Evolutionary conservation across 53 echinoderm and acorn worm species (phyloP), one percentile per base, ranked within the genome.

Genomic region (Apostichopus leukothele): DNA sequence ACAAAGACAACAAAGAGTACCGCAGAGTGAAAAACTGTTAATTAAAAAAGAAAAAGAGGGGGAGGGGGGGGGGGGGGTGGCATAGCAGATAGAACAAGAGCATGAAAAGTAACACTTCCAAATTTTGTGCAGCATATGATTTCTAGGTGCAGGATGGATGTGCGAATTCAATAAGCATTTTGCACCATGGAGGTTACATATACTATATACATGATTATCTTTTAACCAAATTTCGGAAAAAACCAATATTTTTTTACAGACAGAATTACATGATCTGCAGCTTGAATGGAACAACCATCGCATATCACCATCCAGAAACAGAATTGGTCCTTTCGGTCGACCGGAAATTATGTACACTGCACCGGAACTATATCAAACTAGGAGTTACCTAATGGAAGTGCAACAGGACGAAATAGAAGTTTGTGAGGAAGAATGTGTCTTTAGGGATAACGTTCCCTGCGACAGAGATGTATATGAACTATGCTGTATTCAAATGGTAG

Each of bases 231-330:
- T 0, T 27, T 27, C 27, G 27, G 27, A 27, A 27, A 27, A 27
- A 27, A 27, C 27, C 1, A 27, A 27, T 27, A 27, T 8, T 57
- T 57, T 57, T 9, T 14, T 4, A 79, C 80, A 79, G 80, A 51
- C 27, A 22, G 53, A 79, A 51, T 51, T 79, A 21, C 14, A 79
- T 57, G 57, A n/a, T 20, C 80, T 79, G 21, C 80, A 53, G 53
- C 16, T 55, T 16, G 84, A 84, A 63, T 84, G 84, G 84, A 84
- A 84, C 67, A 61, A 20, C 67, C 84, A 84, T 39, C 21, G 67
- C 22, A 84, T 84, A 61, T 50, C 63, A 14, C 67, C 67, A 23
- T 84, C 84, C 13, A 60, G 84, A 84, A 84, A 84, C 18, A n/a
- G 21, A 26, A 14, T 27, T 63, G 84, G 84, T 55, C 84, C 84